Conservation (phyloP, 2,113 vertebrate genomes). For the Gnathonemus echidnorhynchus region DNA sequence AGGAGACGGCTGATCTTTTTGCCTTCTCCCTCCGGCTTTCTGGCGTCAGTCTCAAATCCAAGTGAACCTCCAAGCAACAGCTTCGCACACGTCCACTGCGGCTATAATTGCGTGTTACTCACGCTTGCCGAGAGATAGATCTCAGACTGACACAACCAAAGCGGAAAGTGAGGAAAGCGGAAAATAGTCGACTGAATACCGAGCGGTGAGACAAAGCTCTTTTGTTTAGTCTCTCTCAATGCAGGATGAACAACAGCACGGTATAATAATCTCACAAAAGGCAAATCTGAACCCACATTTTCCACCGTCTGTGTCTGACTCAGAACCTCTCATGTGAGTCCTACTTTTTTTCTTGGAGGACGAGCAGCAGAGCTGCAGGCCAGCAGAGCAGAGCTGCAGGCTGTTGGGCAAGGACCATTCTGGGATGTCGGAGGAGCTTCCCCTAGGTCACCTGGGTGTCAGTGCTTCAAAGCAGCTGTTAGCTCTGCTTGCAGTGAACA, state of each 20-base stretch:
- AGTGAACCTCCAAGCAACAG: neutral
- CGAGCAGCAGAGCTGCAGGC: neutral
- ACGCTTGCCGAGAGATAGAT: neutral
- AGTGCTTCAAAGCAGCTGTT: neutral
- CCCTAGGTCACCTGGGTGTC: neutral
- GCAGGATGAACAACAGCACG: neutral
- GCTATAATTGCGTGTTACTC: neutral
- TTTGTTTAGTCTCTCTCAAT: neutral
- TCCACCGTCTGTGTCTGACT: neutral
- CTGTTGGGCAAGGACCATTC: neutral
- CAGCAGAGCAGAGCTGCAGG: neutral
- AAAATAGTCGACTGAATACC: neutral
- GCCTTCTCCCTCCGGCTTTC: neutral
- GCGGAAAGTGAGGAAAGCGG: neutral
- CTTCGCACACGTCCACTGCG: too few species aligned
- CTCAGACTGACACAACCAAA: neutral
- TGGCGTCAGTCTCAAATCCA: neutral
- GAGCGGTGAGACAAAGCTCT: neutral
- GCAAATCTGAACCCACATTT: neutral
- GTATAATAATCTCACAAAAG: neutral
- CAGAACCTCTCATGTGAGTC: neutral
- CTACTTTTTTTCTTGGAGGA: neutral
- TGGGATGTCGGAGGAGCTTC: neutral
- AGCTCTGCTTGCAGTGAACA: neutral
- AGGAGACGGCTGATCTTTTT: neutral